Evolutionary conservation across 2,888 invertebrate species (phyloP).

Genomic region (Netelia melanura): DNA sequence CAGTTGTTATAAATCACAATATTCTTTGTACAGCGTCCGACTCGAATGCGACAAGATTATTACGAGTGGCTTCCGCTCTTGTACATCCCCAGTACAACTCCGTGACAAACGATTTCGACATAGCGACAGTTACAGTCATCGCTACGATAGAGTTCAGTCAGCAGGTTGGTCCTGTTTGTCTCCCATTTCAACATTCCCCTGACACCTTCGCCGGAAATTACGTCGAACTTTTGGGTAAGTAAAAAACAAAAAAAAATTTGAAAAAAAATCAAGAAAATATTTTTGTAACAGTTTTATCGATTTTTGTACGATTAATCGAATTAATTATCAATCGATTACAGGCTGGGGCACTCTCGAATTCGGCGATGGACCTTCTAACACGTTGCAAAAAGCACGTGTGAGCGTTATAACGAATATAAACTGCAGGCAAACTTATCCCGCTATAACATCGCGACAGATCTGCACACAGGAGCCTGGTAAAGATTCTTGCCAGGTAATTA

Average conservation of each 20-base stretch:
- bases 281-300: conserved; percentile 1
- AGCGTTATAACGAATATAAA: conserved; percentile 84
- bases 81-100: conserved; percentile 84
- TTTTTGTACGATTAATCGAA: neutral
- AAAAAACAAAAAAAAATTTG: neutral
- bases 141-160: conserved; percentile 85
- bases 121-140: conserved; percentile 85
- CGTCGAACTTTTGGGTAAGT: conserved; percentile 79
- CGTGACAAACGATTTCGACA: conserved; percentile 84
- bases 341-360: conserved; percentile 88
- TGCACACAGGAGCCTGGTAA: conserved; percentile 86
- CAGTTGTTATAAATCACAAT: neutral
- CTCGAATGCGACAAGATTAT: conserved; percentile 84
- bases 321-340: conserved; percentile 77
- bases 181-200: conserved; percentile 86
- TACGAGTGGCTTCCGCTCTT: conserved; percentile 81
- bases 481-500: conserved; percentile 87
- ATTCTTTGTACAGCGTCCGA: conserved; percentile 83
- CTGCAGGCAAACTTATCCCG: conserved; percentile 82
- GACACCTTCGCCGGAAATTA: conserved; percentile 76
- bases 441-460: conserved; percentile 78
- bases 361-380: conserved; percentile 86
- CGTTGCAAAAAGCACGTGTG: conserved; percentile 86
- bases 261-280: neutral
- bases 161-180: conserved; percentile 88